Evolutionary conservation across 1,140 invertebrate genomes (phyloP).

Genomic region (Trichomalopsis sarcophagae): DNA sequence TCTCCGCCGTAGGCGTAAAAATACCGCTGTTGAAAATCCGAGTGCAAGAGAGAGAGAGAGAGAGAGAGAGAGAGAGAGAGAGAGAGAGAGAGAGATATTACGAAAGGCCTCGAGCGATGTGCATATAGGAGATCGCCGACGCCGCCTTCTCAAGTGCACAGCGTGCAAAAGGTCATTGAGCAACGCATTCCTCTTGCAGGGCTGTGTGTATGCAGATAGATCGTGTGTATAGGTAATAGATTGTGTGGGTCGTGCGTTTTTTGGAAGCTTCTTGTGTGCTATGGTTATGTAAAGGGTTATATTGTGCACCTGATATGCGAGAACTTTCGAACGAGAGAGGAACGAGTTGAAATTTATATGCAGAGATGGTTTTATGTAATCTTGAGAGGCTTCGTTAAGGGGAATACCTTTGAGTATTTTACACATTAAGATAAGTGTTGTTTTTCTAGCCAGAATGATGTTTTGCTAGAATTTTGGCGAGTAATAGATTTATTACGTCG

Average conservation of each 20-base stretch:
- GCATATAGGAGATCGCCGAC: neutral
- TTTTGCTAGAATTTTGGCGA: no score
- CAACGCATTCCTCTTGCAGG: constrained; percentile 55
- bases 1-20: constrained; percentile 10
- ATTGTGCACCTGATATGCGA: no score
- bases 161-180: constrained; percentile 60
- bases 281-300: no score
- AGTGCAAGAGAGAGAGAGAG: constrained; percentile 14
- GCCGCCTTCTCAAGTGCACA: neutral
- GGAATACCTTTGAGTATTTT: no score
- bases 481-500: no score
- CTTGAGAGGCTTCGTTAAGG: no score
- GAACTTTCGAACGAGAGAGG: no score
- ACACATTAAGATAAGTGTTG: no score
- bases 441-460: no score
- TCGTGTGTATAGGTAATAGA: neutral
- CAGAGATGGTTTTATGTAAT: no score
- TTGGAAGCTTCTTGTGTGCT: neutral
- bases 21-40: neutral
- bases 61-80: constrained; percentile 28
- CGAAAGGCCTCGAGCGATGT: neutral
- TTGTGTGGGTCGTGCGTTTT: neutral
- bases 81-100: constrained; percentile 27
- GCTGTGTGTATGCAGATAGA: neutral
- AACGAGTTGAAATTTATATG: no score